These are phyloP conservation scores for Melipona quadrifasciata DNA, from an alignment of 1,140 invertebrate species.

Conservation along the genomic window DNA sequence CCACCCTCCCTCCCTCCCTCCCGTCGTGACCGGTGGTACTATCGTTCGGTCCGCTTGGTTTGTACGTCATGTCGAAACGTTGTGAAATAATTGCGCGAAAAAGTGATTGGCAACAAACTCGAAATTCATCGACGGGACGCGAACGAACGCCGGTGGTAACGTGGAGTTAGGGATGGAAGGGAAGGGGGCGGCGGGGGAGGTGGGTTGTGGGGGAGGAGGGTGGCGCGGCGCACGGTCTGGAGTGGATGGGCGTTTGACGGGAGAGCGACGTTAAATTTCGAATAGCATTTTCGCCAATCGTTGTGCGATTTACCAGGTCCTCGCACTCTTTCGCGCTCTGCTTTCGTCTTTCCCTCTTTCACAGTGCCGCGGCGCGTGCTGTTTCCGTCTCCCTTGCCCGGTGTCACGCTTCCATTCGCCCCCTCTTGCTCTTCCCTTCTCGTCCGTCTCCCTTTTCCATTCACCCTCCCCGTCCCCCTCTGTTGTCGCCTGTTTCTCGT, in stretches of 20 bases:
- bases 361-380: not conserved
- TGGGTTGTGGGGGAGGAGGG: not conserved
- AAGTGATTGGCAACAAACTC: slow-evolving; percentile 79
- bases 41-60: slow-evolving; percentile 60
- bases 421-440: not conserved
- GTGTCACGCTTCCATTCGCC: slow-evolving; percentile 5
- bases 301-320: slow-evolving; percentile 63
- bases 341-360: not conserved
- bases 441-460: not conserved
- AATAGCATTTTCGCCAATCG: slow-evolving; percentile 69
- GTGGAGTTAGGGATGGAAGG: slow-evolving; percentile 30
- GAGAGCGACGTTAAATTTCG: slow-evolving; percentile 69
- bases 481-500: slow-evolving; percentile 49
- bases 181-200: not conserved
- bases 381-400: not conserved
- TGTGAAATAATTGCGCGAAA: slow-evolving; percentile 80
- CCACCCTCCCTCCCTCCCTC: not conserved
- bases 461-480: not conserved
- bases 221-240: slow-evolving; percentile 28
- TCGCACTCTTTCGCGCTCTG: slow-evolving; percentile 41
- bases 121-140: slow-evolving; percentile 73
- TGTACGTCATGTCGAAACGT: slow-evolving; percentile 79
- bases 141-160: slow-evolving; percentile 55
- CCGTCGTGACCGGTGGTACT: slow-evolving; percentile 28
- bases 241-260: slow-evolving; percentile 59